Evolutionary conservation across 2,888 invertebrate species (phyloP), one percentile per base, ranked within the genome.

Genomic region (Drosophila pseudotakahashii): DNA sequence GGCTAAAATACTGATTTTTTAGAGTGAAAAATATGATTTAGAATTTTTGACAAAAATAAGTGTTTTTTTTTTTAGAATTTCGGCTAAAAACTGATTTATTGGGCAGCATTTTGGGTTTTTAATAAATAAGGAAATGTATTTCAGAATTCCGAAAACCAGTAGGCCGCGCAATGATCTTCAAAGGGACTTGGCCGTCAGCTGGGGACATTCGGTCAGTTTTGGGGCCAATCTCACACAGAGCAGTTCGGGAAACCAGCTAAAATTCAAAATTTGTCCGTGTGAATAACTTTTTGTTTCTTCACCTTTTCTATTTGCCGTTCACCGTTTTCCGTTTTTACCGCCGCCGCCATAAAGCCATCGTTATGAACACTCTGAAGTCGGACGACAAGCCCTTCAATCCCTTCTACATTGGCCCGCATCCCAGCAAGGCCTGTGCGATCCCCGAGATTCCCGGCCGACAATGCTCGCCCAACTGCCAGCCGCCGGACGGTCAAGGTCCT

Each of bases 341-440:
- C 30, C 16, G 7, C 30, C 30, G 30, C 30, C 30, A 30, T 7
- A 7, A 7, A 30, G 11, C 14, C 26, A n/a, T 45, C 26, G 19
- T 13, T 11, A 16, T n/a, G 16, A 23, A 9, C 10, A 59, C n/a
- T 10, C 1, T 30, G 2, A 37, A 48, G 11, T 41, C 51, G 3
- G 73, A 71, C 14, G 73, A 62, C 32, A 55, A 23, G 4, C 73
- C 73, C 34, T 71, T 71, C 47, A 71, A 71, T n/a, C 71, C 71
- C 13, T 71, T 71, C 63, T 71, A 71, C 63, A 71, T 71, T 14
- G 71, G 71, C 5, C 71, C 71, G 6, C 71, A 71, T 57, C 71
- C 71, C 11, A 71, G 71, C 32, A 19, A 57, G 47, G 71, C 71
- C 0, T 71, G 71, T 13, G 71, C 73, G 37, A 37, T 34, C 9